Conservation (phyloP, 2,113 vertebrate genomes). For the Melanerpes aurifrons region DNA sequence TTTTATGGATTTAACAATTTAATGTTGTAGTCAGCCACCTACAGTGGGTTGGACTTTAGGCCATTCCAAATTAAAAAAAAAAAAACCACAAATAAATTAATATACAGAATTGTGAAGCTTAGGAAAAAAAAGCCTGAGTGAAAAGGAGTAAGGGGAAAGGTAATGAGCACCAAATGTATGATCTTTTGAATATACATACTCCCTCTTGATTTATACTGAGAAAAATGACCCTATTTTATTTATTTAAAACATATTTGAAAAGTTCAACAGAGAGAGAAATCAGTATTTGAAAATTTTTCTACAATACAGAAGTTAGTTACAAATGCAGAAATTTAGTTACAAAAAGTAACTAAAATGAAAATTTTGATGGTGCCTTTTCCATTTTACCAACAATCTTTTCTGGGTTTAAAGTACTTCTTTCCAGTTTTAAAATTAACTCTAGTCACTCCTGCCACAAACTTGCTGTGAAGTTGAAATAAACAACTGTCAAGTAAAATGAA, state of each 20-base stretch:
- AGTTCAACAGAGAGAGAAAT: neutral
- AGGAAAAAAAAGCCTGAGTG: neutral
- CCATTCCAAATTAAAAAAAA: neutral
- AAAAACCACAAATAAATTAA: neutral
- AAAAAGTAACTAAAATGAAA: neutral
- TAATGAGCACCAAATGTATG: neutral
- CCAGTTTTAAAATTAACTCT: neutral
- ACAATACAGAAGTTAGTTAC: neutral
- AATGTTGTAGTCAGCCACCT: neutral
- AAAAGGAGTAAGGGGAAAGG: neutral
- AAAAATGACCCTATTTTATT: neutral
- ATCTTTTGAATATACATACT: neutral
- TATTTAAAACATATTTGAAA: neutral
- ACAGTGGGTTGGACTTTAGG: neutral
- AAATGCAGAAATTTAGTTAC: neutral
- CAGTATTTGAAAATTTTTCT: neutral
- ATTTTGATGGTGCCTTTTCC: neutral
- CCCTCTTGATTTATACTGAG: neutral
- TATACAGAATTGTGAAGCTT: neutral
- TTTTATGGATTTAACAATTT: neutral
- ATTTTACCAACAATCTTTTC: neutral
- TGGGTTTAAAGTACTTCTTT: neutral
- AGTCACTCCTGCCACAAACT: neutral
- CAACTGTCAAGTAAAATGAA: neutral
- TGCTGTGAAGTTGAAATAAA: neutral